These are phyloP conservation scores for Eristalinus sepulchralis DNA, from an alignment of 2,888 invertebrate genomes.

Conservation along the genomic window DNA sequence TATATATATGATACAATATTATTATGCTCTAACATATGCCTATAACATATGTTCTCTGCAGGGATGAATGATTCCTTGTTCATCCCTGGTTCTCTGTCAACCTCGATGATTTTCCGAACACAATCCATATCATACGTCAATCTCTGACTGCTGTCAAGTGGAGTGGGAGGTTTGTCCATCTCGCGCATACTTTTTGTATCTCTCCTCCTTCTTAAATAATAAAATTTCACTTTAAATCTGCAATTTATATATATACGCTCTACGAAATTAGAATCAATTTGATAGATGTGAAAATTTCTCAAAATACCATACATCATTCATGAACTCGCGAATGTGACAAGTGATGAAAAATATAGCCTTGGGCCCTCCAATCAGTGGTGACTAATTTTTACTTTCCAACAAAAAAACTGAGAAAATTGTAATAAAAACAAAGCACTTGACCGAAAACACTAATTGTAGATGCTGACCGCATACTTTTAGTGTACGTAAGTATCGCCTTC, in stretches of 20 bases:
- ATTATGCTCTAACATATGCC: too few relatives aligned
- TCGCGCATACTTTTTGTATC: constrained; percentile 39
- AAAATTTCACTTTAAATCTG: neutral
- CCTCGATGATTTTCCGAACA: neutral
- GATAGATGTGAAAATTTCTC: neutral
- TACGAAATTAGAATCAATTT: neutral
- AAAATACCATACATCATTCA: neutral
- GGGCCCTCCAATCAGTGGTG: constrained; percentile 22
- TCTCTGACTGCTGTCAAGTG: neutral
- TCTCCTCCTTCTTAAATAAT: neutral
- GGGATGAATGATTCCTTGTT: too few relatives aligned
- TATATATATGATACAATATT: too few relatives aligned
- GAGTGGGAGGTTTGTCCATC: constrained; percentile 32
- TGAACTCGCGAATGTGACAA: neutral
- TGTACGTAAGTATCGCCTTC: constrained; percentile 33
- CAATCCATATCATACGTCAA: constrained; percentile 12
- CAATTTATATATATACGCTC: neutral
- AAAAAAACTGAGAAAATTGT: constrained; percentile 26
- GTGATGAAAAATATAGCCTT: neutral
- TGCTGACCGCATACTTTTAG: constrained; percentile 43
- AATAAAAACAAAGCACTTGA: constrained; percentile 37
- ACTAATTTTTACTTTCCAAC: constrained; percentile 60
- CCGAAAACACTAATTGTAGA: constrained; percentile 29
- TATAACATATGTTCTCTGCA: too few relatives aligned
- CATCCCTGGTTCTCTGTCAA: too few relatives aligned